Evolutionary conservation across 2,797 vertebrate genomes (phyloP).

Genomic region (Bradypodion ventrale): DNA sequence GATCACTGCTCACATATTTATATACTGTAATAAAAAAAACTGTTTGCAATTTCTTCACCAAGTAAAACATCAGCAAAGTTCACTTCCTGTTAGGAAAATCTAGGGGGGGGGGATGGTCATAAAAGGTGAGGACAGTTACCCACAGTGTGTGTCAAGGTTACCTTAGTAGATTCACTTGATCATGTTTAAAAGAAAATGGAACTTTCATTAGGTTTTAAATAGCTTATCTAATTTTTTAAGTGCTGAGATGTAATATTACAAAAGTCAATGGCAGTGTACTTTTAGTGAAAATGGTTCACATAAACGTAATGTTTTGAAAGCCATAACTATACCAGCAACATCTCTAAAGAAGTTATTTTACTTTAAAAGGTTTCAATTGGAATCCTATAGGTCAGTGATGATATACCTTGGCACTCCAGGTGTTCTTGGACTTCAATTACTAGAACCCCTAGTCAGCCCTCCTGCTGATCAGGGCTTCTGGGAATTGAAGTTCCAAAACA

Average conservation of each 20-base stretch:
- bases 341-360: neutral
- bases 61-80: constrained; percentile 42
- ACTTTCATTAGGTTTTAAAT: constrained; percentile 50
- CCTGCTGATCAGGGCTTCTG: no score
- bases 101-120: no score
- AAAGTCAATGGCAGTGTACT: constrained; percentile 43
- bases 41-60: constrained; percentile 30
- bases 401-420: no score
- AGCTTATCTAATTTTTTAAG: constrained; percentile 53
- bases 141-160: constrained; percentile 57
- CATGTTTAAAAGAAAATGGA: constrained; percentile 46
- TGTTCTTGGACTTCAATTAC: no score
- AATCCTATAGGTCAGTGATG: no score
- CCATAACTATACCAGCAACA: neutral
- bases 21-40: constrained; percentile 56
- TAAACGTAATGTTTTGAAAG: neutral
- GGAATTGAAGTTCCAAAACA: no score
- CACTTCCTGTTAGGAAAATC: constrained; percentile 44
- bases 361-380: neutral
- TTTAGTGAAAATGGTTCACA: neutral
- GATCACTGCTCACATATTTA: constrained; percentile 44
- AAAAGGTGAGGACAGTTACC: constrained; percentile 50
- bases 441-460: no score
- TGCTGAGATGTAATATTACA: constrained; percentile 42
- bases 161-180: constrained; percentile 66